A percentile compares a stretch with the other conserved stretches of the same genome.
Evolutionary conservation across 2,888 invertebrate species (phyloP).

Genomic region (Thymelicus acteon): DNA sequence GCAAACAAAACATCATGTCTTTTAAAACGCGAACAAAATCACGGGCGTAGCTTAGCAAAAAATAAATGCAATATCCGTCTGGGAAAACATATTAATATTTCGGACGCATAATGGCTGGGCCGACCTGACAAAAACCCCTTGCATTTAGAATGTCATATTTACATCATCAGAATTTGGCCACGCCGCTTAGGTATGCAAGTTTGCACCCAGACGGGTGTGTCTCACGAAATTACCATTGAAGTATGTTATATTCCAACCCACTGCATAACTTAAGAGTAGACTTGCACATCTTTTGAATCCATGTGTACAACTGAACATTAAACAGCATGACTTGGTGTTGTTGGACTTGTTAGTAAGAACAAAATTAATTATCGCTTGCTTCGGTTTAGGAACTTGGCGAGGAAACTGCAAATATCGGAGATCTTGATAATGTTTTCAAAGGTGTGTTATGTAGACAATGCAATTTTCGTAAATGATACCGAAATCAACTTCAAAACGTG

Average conservation of each 20-base stretch:
- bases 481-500: too few relatives aligned
- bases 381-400: too few relatives aligned
- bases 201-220: slow-evolving; percentile 34
- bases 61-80: slow-evolving; percentile 16
- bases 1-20: background rate
- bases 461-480: too few relatives aligned
- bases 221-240: slow-evolving; percentile 27
- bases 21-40: background rate
- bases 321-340: too few relatives aligned
- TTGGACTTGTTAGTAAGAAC: too few relatives aligned
- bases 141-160: slow-evolving; percentile 39
- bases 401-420: too few relatives aligned
- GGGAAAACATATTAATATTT: slow-evolving; percentile 26
- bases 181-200: slow-evolving; percentile 24
- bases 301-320: background rate
- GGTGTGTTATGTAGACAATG: too few relatives aligned
- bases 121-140: slow-evolving; percentile 35
- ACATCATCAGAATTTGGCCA: slow-evolving; percentile 38
- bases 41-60: background rate
- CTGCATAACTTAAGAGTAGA: background rate
- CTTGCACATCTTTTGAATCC: background rate
- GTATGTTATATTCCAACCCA: background rate
- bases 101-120: slow-evolving; percentile 22
- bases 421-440: too few relatives aligned
- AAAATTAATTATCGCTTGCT: too few relatives aligned